These are phyloP conservation scores for Philotrypesis tridentata DNA, from an alignment of 1,140 invertebrate genomes.

Conservation along the genomic window DNA sequence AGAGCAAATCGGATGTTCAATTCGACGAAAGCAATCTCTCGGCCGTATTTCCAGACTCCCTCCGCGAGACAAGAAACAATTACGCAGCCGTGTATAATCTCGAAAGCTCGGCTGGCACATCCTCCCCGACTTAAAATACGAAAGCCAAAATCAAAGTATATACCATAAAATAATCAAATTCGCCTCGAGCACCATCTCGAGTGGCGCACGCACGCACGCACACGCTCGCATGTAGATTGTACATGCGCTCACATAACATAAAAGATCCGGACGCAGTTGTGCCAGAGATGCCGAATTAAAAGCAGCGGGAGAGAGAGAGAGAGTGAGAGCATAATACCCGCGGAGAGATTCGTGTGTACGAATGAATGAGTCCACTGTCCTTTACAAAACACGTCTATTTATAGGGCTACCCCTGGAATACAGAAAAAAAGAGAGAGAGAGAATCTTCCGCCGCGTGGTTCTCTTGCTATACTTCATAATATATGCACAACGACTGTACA, in stretches of 20 bases:
- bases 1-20: background rate
- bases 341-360: background rate
- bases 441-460: background rate
- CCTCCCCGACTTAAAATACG: background rate
- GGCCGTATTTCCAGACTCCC: background rate
- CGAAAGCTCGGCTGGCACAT: background rate
- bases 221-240: no score
- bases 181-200: background rate
- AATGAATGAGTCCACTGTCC: conserved; percentile 70
- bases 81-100: background rate
- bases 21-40: background rate
- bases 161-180: background rate
- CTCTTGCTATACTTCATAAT: background rate
- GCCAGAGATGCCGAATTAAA: background rate
- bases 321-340: background rate
- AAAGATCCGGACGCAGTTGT: background rate
- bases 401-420: conserved; percentile 57
- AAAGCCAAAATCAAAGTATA: background rate
- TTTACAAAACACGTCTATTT: conserved; percentile 60
- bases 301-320: background rate
- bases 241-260: background rate
- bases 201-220: background rate
- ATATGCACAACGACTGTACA: background rate
- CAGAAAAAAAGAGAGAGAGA: conserved; percentile 12
- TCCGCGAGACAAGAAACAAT: background rate